A percentile compares a stretch with the other conserved stretches of the same genome.
phyloP scores from a whole-genome alignment of 2,888 invertebrate genomes.

The Brachyopa scutellaris region DNA sequence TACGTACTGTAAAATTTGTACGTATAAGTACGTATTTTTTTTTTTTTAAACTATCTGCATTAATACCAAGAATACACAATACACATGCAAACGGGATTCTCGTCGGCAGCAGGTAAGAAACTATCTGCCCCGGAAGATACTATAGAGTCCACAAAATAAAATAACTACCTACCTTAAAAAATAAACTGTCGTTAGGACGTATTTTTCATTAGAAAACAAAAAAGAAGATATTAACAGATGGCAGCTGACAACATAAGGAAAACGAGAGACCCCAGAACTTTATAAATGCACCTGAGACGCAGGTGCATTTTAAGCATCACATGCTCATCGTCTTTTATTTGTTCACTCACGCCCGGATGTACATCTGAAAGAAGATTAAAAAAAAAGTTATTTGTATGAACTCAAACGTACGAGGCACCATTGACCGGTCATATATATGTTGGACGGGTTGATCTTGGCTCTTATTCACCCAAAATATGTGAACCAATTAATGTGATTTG shows the following conservation, averaged over 20 bases:
- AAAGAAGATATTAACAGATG: conserved; percentile 42
- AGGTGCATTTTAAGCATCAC: conserved; percentile 58
- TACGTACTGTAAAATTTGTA: too few species aligned
- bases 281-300: conserved; percentile 39
- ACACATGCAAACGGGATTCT: neutral
- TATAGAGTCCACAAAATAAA: conserved; percentile 6
- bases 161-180: neutral
- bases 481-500: conserved; percentile 16
- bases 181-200: neutral
- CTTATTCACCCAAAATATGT: neutral
- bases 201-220: conserved; percentile 36
- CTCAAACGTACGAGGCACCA: neutral
- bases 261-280: neutral
- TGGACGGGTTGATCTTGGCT: conserved; percentile 1
- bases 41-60: too few species aligned
- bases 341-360: conserved; percentile 59
- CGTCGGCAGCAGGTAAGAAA: conserved; percentile 9
- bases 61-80: neutral
- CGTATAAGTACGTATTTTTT: too few species aligned
- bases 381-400: conserved; percentile 2
- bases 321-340: conserved; percentile 24
- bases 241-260: conserved; percentile 35
- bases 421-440: conserved; percentile 1
- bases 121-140: conserved; percentile 17
- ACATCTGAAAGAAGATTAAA: neutral